Percentiles rank a stretch among this genome's conserved stretches.
Conservation (phyloP, 2,797 vertebrate species). For the Sparidentex hasta region DNA sequence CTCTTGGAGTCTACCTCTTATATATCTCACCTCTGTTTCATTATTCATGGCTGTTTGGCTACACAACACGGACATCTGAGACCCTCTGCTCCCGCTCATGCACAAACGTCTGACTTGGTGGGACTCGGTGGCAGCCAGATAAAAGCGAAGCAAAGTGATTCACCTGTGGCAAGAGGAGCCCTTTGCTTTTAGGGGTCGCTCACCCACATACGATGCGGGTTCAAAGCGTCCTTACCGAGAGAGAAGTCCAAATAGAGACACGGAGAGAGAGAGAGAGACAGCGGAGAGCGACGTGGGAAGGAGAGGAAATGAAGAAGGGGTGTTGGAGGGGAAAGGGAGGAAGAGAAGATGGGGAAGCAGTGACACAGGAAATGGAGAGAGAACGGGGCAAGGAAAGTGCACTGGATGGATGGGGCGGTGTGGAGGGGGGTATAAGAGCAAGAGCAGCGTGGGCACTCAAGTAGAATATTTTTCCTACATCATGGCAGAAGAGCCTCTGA, state of each 20-base stretch:
- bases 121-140: constrained; percentile 60
- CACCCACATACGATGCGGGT: constrained; percentile 68
- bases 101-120: constrained; percentile 56
- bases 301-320: constrained; percentile 47
- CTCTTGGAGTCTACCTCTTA: constrained; percentile 20
- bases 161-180: constrained; percentile 72
- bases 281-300: constrained; percentile 4
- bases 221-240: constrained; percentile 62
- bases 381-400: constrained; percentile 55
- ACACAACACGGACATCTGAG: constrained; percentile 62
- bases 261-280: constrained; percentile 20
- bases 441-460: constrained; percentile 63
- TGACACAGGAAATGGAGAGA: constrained; percentile 69
- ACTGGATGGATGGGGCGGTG: constrained; percentile 15
- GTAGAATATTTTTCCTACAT: constrained; percentile 72
- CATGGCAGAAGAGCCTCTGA: constrained; percentile 58
- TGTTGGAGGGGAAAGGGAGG: constrained; percentile 25
- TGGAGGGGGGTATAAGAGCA: constrained; percentile 38
- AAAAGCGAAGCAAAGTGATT: constrained; percentile 79
- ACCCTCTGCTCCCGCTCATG: constrained; percentile 52
- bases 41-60: constrained; percentile 74
- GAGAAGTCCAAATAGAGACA: constrained; percentile 35
- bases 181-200: constrained; percentile 74
- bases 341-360: constrained; percentile 47
- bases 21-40: constrained; percentile 65